Evolutionary conservation across 2,797 vertebrate species (phyloP).

Genomic region (Poeciliopsis presidionis): DNA sequence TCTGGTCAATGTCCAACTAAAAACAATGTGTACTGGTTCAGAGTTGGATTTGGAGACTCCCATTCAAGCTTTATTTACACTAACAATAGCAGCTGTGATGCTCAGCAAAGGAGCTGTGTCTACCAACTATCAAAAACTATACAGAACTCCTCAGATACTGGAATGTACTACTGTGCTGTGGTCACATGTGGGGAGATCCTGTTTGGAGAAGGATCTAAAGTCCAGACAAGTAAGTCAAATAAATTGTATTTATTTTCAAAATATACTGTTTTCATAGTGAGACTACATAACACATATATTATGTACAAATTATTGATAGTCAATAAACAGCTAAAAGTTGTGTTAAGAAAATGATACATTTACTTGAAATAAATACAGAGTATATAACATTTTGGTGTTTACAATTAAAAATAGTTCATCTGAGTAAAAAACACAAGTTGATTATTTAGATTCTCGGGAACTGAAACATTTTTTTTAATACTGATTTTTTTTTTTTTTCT

Average conservation of each 20-base stretch:
- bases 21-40: slow-evolving; percentile 54
- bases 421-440: background rate
- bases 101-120: slow-evolving; percentile 33
- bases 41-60: slow-evolving; percentile 28
- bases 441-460: background rate
- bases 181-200: slow-evolving; percentile 58
- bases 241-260: background rate
- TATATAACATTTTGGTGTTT: background rate
- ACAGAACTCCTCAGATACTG: slow-evolving; percentile 40
- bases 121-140: slow-evolving; percentile 43
- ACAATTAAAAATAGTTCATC: background rate
- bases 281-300: background rate
- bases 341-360: background rate
- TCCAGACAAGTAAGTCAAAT: background rate
- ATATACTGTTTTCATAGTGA: background rate
- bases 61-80: slow-evolving; percentile 17
- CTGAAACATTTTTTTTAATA: background rate
- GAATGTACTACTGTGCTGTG: slow-evolving; percentile 38
- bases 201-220: slow-evolving; percentile 44
- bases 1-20: background rate
- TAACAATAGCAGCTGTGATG: background rate
- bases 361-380: background rate
- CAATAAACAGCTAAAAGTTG: background rate
- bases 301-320: background rate
- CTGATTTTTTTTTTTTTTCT: background rate